Conservation (phyloP, 2,888 invertebrate species). For the Phyllotreta striolata region DNA sequence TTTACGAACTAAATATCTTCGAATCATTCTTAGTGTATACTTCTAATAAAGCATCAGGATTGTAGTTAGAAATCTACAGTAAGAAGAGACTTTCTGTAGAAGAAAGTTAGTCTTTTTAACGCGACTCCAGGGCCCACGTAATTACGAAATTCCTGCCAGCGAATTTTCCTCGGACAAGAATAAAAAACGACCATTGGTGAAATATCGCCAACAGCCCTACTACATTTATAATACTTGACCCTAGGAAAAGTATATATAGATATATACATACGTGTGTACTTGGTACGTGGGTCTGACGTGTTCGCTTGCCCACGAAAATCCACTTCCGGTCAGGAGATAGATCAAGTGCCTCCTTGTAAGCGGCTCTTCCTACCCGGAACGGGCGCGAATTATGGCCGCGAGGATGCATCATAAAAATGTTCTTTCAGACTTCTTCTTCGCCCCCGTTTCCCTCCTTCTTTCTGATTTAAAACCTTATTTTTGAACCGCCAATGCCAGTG, state of each 20-base stretch:
- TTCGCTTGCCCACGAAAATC: conserved; percentile 43
- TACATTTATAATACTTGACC: conserved; percentile 41
- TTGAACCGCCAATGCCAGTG: background rate
- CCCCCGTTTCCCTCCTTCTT: no score
- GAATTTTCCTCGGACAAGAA: conserved; percentile 17
- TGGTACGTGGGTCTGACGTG: conserved; percentile 32
- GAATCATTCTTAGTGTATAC: no score
- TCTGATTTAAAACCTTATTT: conserved; percentile 15
- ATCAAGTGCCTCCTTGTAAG: conserved; percentile 42
- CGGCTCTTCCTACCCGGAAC: conserved; percentile 34
- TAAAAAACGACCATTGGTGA: conserved; percentile 33
- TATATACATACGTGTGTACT: background rate
- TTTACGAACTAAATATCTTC: no score
- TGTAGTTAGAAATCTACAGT: no score
- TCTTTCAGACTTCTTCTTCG: conserved; percentile 23
- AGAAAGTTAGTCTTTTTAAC: no score
- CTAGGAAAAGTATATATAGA: conserved; percentile 12
- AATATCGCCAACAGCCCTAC: conserved; percentile 33
- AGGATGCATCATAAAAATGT: conserved; percentile 34
- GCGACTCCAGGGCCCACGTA: conserved; percentile 8
- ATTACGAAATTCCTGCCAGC: conserved; percentile 19
- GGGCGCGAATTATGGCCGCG: conserved; percentile 26
- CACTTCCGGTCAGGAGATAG: conserved; percentile 42
- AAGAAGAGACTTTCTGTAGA: no score
- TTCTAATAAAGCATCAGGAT: no score